A percentile compares a stretch with the other conserved stretches of the same genome.
Evolutionary conservation across 2,888 invertebrate genomes (phyloP).

Genomic region (Heliconius aoede): DNA sequence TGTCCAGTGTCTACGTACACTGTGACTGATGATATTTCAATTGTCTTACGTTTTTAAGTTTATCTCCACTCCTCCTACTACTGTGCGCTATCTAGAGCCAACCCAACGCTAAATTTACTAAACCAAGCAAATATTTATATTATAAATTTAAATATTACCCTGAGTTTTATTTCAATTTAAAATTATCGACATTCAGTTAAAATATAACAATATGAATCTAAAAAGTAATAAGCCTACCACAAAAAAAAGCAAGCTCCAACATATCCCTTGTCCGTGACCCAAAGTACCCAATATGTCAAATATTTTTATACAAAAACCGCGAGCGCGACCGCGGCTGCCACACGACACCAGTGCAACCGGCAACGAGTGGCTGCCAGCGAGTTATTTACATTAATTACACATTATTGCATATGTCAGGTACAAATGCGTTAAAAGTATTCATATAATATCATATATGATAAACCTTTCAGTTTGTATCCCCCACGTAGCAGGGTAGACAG

Average conservation of each 20-base stretch:
- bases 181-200: not conserved
- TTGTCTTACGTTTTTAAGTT: not conserved
- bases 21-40: not conserved
- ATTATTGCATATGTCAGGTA: not conserved
- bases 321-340: constrained; percentile 20
- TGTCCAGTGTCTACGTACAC: not conserved
- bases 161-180: not conserved
- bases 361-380: constrained; percentile 14
- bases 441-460: not conserved
- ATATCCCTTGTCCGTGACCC: not conserved
- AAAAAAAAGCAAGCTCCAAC: not conserved
- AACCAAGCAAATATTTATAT: not conserved
- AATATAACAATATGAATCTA: not conserved
- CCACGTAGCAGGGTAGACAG: no score
- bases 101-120: not conserved
- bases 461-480: not conserved
- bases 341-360: constrained; percentile 15
- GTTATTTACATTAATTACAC: constrained; percentile 21
- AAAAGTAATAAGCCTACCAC: not conserved
- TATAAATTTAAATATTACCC: not conserved
- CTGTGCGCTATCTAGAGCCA: not conserved
- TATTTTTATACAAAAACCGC: constrained; percentile 18
- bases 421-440: not conserved
- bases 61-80: not conserved
- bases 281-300: constrained; percentile 1